Percentiles rank a stretch among this genome's conserved stretches.
Evolutionary conservation across 2,888 invertebrate species (phyloP).

Genomic region (Trachelus iudaicus): DNA sequence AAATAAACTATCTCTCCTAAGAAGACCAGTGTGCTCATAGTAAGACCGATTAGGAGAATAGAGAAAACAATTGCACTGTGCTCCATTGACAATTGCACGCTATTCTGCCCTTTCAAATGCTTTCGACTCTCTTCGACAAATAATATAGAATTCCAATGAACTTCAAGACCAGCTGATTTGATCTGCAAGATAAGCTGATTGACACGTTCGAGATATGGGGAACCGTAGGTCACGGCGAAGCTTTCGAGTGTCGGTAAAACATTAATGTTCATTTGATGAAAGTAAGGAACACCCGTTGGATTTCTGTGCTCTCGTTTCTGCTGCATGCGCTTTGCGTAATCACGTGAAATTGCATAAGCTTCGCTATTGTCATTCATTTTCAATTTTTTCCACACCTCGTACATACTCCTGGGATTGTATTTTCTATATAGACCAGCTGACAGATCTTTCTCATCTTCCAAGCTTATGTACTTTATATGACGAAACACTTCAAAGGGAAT

Average conservation of each 20-base stretch:
- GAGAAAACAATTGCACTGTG: neutral
- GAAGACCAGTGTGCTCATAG: too few relatives aligned
- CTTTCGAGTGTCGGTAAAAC: neutral
- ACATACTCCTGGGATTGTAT: neutral
- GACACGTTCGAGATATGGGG: neutral
- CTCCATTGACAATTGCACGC: neutral
- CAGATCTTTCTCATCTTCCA: neutral
- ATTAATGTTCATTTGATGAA: neutral
- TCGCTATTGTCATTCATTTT: neutral
- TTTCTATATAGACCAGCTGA: neutral
- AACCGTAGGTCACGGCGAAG: neutral
- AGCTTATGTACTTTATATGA: neutral
- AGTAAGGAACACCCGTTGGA: neutral
- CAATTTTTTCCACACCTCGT: neutral
- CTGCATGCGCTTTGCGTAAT: neutral
- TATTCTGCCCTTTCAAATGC: neutral
- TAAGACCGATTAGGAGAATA: neutral
- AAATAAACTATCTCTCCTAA: too few relatives aligned
- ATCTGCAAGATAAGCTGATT: neutral
- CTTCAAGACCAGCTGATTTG: neutral
- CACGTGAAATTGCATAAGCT: neutral
- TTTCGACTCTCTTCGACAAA: neutral
- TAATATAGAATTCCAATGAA: neutral
- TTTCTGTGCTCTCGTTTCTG: neutral
- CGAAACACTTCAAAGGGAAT: conserved; percentile 2